A percentile compares a stretch with the other conserved stretches of the same genome.
Conservation (phyloP, 2,888 invertebrate species). For the Tenthredo mesomela region DNA sequence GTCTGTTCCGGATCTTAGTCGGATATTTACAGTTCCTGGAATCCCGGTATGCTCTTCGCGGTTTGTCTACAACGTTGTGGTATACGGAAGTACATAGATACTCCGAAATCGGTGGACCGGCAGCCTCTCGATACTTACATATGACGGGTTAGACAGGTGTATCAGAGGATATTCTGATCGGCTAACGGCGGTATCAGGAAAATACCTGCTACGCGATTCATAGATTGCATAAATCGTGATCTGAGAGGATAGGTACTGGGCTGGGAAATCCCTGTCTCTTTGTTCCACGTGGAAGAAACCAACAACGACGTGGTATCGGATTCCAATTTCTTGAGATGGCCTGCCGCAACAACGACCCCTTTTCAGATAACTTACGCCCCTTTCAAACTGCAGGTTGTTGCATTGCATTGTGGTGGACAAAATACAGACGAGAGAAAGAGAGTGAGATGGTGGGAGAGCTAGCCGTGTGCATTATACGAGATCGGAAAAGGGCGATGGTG, state of each 20-base stretch:
- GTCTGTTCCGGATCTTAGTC: slow-evolving; percentile 34
- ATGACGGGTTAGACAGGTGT: slow-evolving; percentile 10
- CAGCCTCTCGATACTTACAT: neutral
- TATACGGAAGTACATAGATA: slow-evolving; percentile 4
- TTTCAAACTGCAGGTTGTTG: slow-evolving; percentile 34
- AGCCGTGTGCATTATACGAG: slow-evolving; percentile 45
- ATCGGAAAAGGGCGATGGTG: slow-evolving; percentile 17
- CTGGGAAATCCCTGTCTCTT: slow-evolving; percentile 15
- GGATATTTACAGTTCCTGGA: slow-evolving; percentile 44
- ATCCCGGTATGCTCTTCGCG: neutral
- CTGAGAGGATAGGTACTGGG: neutral
- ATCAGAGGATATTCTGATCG: slow-evolving; percentile 18
- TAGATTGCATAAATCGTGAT: neutral
- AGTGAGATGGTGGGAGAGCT: neutral
- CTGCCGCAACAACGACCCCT: neutral
- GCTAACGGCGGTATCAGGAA: slow-evolving; percentile 2
- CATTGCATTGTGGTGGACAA: slow-evolving; percentile 38
- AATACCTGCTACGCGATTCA: slow-evolving; percentile 24
- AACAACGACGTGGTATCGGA: slow-evolving; percentile 44
- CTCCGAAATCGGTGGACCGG: neutral
- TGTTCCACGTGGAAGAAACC: slow-evolving; percentile 21
- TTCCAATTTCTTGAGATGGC: slow-evolving; percentile 47
- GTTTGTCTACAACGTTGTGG: slow-evolving; percentile 28
- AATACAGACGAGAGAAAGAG: slow-evolving; percentile 19
- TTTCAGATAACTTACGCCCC: slow-evolving; percentile 21